These are phyloP conservation scores for Intellagama lesueurii DNA, from an alignment of 2,797 vertebrate species.

Conservation along the genomic window DNA sequence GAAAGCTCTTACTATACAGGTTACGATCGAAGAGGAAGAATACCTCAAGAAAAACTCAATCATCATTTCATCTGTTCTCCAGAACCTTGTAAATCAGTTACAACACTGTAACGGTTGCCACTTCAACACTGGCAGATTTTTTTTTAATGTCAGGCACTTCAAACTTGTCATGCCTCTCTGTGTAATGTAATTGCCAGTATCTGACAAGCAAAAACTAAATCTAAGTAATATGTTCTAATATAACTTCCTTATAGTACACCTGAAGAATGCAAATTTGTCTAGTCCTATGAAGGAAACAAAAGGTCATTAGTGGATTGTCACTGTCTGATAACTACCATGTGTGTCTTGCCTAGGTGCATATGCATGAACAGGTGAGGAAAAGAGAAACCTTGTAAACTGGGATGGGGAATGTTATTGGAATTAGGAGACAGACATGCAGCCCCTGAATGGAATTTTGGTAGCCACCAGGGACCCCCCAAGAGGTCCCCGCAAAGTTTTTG, in stretches of 20 bases:
- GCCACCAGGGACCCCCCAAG: no score
- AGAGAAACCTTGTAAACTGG: not conserved
- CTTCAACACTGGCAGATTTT: constrained; percentile 31
- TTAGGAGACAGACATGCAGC: no score
- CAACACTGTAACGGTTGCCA: no score
- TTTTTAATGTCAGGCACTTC: not conserved
- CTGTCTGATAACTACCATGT: not conserved
- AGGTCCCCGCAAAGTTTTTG: no score
- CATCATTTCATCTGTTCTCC: constrained; percentile 54
- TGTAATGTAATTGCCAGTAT: not conserved
- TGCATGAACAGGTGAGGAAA: not conserved
- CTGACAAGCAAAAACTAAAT: not conserved
- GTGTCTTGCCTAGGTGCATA: not conserved
- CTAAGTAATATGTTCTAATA: not conserved
- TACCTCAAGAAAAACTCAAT: constrained; percentile 55
- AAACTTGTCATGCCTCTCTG: not conserved
- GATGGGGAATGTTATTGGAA: no score
- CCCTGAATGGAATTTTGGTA: no score
- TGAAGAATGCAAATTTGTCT: not conserved
- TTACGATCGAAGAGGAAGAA: constrained; percentile 61
- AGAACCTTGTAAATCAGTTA: constrained; percentile 57
- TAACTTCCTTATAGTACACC: not conserved
- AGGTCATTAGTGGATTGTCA: not conserved
- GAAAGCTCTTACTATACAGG: constrained; percentile 57
- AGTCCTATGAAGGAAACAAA: not conserved